Conservation (phyloP, 2,113 vertebrate genomes). For the Nycticorax nycticorax region DNA sequence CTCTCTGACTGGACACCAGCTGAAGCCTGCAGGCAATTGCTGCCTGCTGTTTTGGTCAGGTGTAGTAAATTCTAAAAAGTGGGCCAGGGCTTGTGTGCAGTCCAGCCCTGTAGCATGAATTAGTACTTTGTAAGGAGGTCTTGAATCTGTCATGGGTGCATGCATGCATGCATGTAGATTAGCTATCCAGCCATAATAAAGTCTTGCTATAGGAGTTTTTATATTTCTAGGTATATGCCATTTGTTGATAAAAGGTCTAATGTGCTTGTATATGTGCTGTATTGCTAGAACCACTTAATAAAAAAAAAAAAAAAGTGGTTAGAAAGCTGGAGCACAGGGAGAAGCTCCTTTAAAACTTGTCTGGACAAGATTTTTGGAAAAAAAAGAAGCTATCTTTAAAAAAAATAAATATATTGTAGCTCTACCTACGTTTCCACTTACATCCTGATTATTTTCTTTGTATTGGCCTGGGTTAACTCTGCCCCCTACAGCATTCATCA, state of each 20-base stretch:
- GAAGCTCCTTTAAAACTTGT: neutral
- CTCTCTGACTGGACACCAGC: neutral
- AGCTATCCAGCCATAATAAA: neutral
- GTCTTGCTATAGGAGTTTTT: neutral
- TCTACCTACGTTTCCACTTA: neutral
- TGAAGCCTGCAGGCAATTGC: conserved; percentile 9
- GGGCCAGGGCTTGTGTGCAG: neutral
- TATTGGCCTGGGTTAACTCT: neutral
- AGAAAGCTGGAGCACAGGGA: neutral
- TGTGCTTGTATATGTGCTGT: neutral
- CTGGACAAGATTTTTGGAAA: neutral
- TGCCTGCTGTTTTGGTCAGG: neutral
- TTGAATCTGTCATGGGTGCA: neutral
- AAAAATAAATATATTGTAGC: neutral
- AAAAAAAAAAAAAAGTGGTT: neutral
- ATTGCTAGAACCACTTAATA: neutral
- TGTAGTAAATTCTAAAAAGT: neutral
- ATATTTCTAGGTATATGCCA: neutral
- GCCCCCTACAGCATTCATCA: neutral
- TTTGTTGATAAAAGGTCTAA: neutral
- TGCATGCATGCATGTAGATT: rapidly evolving
- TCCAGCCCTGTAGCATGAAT: neutral
- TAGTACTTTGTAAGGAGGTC: neutral
- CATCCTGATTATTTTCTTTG: neutral
- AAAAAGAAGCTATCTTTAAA: neutral